A percentile compares a stretch with the other conserved stretches of the same genome.
Conservation (phyloP, 2,888 invertebrate species). For the Eristalis pertinax region DNA sequence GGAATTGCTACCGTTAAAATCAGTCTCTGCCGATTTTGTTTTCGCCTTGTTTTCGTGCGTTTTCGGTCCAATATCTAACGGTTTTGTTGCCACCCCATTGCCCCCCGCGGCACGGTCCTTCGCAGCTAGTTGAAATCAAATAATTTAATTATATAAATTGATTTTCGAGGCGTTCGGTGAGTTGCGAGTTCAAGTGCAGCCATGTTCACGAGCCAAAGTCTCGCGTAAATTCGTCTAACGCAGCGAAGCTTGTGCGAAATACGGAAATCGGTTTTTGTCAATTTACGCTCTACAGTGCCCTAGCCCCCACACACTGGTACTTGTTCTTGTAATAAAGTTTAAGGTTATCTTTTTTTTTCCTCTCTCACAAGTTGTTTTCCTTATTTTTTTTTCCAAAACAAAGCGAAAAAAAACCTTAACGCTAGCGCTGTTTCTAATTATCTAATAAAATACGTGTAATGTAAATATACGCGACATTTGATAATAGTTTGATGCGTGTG, state of each 20-base stretch:
- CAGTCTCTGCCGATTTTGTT: not conserved
- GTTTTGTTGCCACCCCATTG: not conserved
- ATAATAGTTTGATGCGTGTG: constrained; percentile 56
- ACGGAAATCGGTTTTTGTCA: constrained; percentile 14
- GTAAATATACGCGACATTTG: constrained; percentile 54
- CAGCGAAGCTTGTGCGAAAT: not conserved
- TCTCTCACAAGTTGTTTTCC: not conserved
- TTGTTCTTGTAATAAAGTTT: constrained; percentile 41
- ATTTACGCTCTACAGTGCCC: constrained; percentile 17
- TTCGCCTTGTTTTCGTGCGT: not conserved
- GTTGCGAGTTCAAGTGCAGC: constrained; percentile 54
- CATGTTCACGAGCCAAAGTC: not conserved
- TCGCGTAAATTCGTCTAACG: constrained; percentile 5
- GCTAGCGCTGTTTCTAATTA: constrained; percentile 60
- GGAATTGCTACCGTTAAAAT: constrained; percentile 20
- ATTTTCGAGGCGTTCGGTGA: constrained; percentile 30
- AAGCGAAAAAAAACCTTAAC: constrained; percentile 19
- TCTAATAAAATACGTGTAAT: constrained; percentile 66
- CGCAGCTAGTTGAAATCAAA: constrained; percentile 11
- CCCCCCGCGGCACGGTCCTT: not conserved
- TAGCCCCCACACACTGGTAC: constrained; percentile 2
- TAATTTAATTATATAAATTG: constrained; percentile 56
- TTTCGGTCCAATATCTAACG: constrained; percentile 19
- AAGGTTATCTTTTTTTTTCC: constrained; percentile 15
- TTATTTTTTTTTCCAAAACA: not conserved